These are phyloP conservation scores for Spatula versicolor DNA, from an alignment of 2,797 vertebrate genomes.

Conservation along the genomic window DNA sequence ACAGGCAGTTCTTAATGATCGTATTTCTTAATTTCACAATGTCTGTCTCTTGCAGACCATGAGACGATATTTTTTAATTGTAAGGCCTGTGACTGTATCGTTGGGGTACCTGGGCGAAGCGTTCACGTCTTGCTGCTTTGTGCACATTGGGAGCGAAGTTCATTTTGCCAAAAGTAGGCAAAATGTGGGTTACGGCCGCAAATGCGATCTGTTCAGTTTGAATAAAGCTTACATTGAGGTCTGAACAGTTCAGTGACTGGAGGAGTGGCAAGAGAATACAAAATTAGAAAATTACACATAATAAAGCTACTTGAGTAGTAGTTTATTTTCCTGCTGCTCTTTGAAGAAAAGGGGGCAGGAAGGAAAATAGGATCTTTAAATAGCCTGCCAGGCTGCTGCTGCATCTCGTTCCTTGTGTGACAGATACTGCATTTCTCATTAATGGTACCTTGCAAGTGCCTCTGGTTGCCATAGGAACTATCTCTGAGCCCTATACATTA, in stretches of 20 bases:
- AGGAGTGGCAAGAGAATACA: neutral
- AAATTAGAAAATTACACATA: neutral
- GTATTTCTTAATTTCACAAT: neutral
- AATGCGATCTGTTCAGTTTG: neutral
- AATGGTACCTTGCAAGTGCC: slow-evolving; percentile 61
- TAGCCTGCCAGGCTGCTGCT: slow-evolving; percentile 34
- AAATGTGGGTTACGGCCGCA: neutral
- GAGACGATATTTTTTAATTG: neutral
- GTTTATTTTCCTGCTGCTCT: neutral
- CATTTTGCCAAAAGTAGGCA: neutral
- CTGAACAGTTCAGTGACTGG: neutral
- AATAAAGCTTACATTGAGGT: neutral
- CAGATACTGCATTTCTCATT: slow-evolving; percentile 71
- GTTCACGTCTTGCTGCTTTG: neutral
- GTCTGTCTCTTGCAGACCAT: neutral
- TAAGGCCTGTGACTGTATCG: accelerated
- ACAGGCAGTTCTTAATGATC: neutral
- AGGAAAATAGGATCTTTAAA: slow-evolving; percentile 44
- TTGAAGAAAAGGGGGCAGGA: neutral
- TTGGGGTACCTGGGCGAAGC: neutral
- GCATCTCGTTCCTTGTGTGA: slow-evolving; percentile 49
- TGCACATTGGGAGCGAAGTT: neutral
- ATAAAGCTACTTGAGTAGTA: neutral
- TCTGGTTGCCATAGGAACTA: slow-evolving; percentile 72
- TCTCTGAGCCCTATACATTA: slow-evolving; percentile 64